phyloP scores from a whole-genome alignment of 2,113 vertebrate genomes.

The Erythrolamprus reginae region DNA sequence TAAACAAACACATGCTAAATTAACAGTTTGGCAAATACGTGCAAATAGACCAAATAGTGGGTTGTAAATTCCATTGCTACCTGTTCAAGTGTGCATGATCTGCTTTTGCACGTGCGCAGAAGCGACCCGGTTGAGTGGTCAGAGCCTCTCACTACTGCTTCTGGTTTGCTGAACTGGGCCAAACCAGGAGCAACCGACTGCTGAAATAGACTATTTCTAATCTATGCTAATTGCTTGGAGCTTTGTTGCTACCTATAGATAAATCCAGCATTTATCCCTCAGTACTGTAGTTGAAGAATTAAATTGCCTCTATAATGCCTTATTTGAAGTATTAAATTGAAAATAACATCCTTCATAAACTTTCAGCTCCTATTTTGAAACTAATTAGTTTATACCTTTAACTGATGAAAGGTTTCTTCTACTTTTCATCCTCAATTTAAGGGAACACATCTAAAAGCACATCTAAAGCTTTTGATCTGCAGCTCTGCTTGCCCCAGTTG shows the following conservation, averaged over 20 bases:
- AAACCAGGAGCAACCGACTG: too few species aligned
- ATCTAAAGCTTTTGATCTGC: not conserved
- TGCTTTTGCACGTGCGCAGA: too few species aligned
- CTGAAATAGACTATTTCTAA: too few species aligned
- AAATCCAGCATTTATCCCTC: not conserved
- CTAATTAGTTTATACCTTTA: constrained; percentile 19
- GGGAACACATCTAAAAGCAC: not conserved
- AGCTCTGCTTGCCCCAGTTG: not conserved
- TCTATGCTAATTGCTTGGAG: not conserved
- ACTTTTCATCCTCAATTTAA: constrained; percentile 1
- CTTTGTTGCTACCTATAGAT: not conserved
- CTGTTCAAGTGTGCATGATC: too few species aligned
- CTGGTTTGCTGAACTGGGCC: too few species aligned
- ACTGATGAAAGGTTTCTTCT: constrained; percentile 5
- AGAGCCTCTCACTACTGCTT: too few species aligned
- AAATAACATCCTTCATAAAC: not conserved
- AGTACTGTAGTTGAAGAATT: not conserved
- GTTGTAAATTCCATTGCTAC: too few species aligned
- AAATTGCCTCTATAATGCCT: not conserved
- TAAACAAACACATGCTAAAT: not conserved
- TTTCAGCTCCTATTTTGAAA: constrained; percentile 8
- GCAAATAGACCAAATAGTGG: not conserved
- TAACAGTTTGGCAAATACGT: not conserved
- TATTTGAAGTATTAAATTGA: constrained; percentile 1
- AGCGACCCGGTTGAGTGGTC: too few species aligned